These are phyloP conservation scores for Zelostemma sp. DNA, from an alignment of 1,140 invertebrate genomes.

Conservation along the genomic window DNA sequence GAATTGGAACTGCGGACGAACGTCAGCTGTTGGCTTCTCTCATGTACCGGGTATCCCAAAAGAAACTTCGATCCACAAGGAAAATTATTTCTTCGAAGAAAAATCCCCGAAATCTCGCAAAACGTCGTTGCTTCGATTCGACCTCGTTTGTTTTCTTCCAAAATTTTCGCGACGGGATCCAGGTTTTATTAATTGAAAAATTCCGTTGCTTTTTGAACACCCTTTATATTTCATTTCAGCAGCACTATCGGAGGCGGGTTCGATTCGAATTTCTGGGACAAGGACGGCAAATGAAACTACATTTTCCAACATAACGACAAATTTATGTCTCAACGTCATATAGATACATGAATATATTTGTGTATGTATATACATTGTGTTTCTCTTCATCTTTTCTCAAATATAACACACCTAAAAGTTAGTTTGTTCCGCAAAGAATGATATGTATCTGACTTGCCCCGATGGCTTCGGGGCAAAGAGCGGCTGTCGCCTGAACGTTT, in stretches of 20 bases:
- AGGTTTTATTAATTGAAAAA: too few species aligned
- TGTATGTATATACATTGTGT: constrained; percentile 50
- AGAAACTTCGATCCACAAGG: too few species aligned
- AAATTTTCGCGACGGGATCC: too few species aligned
- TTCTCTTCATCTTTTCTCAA: constrained; percentile 37
- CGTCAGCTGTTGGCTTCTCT: not conserved
- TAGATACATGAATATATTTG: constrained; percentile 48
- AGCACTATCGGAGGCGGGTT: too few species aligned
- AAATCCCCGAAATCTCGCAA: not conserved
- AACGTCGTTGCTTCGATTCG: too few species aligned
- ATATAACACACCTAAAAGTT: constrained; percentile 62
- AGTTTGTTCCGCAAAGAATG: constrained; percentile 66
- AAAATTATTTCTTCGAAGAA: not conserved
- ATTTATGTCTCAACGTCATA: constrained; percentile 50
- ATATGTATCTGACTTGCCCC: constrained; percentile 63
- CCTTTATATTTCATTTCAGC: too few species aligned
- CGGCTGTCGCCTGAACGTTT: too few species aligned
- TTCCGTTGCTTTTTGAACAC: too few species aligned
- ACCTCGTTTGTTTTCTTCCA: too few species aligned
- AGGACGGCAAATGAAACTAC: constrained; percentile 21
- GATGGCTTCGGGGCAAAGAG: constrained; percentile 46
- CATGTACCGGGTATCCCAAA: not conserved
- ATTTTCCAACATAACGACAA: constrained; percentile 57
- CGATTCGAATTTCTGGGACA: not conserved
- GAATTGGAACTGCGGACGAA: not conserved